Base-by-base conservation (phyloP, 35 echinoderm and acorn worm genomes). In the Holothuria glaberrima region DNA sequence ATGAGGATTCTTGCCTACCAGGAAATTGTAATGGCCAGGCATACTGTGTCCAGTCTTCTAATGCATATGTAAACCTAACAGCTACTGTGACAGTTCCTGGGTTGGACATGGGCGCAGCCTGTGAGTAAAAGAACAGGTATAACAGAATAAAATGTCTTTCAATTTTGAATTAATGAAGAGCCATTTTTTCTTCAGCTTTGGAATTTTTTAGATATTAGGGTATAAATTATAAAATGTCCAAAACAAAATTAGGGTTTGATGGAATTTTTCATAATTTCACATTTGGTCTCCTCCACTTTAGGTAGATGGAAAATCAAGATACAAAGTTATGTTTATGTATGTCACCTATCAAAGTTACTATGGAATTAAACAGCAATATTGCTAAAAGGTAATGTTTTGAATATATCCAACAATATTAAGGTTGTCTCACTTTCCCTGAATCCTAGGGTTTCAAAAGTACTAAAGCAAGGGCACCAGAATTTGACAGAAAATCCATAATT, bases 41-140 rank as follows among this genome's bases (percentile, higher is more conserved):
- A 80, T 94, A 98, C 77, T 92, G 90, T 10, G 96, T 98, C 96
- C 96, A 98, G 65, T 98, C 96, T 36, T 94, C 87, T 48, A 98
- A 72, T 41, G 91, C 90, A 68, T 94, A 98, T 16, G 96, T 98
- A 62, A 98, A 98, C n/a, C 96, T 67, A n/a, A 98, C 91, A n/a
- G 96, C 90, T 21, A 94, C 93, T 68, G 30, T 94, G 26, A 98
- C 96, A 17, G 74, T 48, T 28, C 90, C 86, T 36, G 75, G 57
- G 9, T 92, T 87, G 4, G 94, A 94, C 7, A 98, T 64, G 48
- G 80, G 93, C 20, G 52, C 80, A 30, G 87, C 96, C 96, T 94
- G 82, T 14, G 35, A 76, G 90, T 18, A 68, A 71, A 89, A 32
- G 58, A 46, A 46, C 44, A 46, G 44, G 44, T 46, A 46, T 10